phyloP scores from a whole-genome alignment of 2,888 invertebrate genomes.

The Villa cingulata region DNA sequence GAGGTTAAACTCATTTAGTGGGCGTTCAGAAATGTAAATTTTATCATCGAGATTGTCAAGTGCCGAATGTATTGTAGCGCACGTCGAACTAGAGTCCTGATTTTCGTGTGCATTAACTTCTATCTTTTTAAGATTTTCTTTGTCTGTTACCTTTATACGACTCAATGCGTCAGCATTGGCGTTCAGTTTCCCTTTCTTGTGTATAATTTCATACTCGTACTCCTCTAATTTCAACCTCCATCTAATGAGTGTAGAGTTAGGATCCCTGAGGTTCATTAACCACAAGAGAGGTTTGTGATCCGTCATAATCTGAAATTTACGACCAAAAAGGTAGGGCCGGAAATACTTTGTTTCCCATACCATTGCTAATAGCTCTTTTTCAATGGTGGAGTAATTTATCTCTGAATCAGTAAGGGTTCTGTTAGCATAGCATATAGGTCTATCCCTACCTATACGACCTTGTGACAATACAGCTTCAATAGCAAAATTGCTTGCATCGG shows the following conservation, averaged over 20 bases:
- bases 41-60: conserved; percentile 1
- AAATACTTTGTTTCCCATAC: conserved; percentile 17
- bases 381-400: conserved; percentile 17
- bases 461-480: conserved; percentile 19
- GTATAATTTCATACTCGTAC: conserved; percentile 18
- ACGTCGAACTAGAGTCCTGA: background rate
- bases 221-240: conserved; percentile 21
- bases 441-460: conserved; percentile 2
- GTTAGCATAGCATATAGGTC: conserved; percentile 17
- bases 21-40: conserved; percentile 3
- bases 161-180: conserved; percentile 14
- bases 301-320: conserved; percentile 18
- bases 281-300: conserved; percentile 21
- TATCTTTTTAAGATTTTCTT: background rate
- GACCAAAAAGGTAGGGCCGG: conserved; percentile 19
- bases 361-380: conserved; percentile 19
- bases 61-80: conserved; percentile 4
- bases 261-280: conserved; percentile 17
- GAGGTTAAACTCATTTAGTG: conserved; percentile 5
- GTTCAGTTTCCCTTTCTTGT: conserved; percentile 16
- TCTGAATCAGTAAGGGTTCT: conserved; percentile 17
- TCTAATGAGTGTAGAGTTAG: conserved; percentile 16
- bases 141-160: background rate
- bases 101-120: background rate
- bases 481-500: conserved; percentile 19